These are phyloP conservation scores for Belgica antarctica DNA, from an alignment of 2,888 invertebrate genomes.

Conservation along the genomic window DNA sequence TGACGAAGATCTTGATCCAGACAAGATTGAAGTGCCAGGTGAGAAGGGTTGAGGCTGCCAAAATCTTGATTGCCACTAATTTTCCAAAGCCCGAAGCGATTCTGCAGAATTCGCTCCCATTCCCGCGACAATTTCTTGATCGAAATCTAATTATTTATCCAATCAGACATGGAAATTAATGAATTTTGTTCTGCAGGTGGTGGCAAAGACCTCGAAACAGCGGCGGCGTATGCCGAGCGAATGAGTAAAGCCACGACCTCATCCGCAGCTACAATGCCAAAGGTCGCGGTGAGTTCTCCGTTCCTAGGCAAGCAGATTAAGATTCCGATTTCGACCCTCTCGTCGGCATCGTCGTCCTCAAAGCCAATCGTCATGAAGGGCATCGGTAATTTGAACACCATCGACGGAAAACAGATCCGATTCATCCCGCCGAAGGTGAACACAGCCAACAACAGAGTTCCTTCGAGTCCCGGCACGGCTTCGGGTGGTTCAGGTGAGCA, in stretches of 20 bases:
- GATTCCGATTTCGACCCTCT: slow-evolving; percentile 15
- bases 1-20: slow-evolving; percentile 86
- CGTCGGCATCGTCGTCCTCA: neutral
- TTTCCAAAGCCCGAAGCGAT: neutral
- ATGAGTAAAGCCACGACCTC: slow-evolving; percentile 46
- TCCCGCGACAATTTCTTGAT: neutral
- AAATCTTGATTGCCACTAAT: neutral
- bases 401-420: slow-evolving; percentile 17
- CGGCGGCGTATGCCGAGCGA: slow-evolving; percentile 64
- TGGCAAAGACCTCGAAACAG: slow-evolving; percentile 81
- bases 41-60: slow-evolving; percentile 46
- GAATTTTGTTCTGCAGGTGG: slow-evolving; percentile 68
- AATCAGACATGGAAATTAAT: slow-evolving; percentile 11
- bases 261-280: slow-evolving; percentile 24
- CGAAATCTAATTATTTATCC: slow-evolving; percentile 20
- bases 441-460: slow-evolving; percentile 41
- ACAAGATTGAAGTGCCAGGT: slow-evolving; percentile 89
- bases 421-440: slow-evolving; percentile 41
- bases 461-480: neutral
- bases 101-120: neutral
- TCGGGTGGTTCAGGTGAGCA: slow-evolving; percentile 9
- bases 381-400: neutral
- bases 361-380: neutral
- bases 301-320: neutral
- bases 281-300: neutral